Evolutionary conservation across 2,113 vertebrate species (phyloP).

Genomic region (Macaca mulatta): DNA sequence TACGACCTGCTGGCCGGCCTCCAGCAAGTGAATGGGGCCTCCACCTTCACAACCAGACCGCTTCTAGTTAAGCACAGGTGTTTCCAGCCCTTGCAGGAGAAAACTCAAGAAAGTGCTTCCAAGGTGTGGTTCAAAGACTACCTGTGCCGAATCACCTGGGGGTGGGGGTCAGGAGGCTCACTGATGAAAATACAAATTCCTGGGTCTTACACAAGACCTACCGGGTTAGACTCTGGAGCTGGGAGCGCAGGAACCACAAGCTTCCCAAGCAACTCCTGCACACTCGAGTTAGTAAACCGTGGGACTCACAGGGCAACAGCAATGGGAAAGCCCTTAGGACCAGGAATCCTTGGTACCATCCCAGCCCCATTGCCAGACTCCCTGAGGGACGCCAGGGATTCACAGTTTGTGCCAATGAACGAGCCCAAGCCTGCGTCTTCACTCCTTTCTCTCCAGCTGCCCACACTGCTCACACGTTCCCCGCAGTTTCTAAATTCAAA

Average conservation of each 20-base stretch:
- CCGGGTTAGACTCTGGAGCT: neutral
- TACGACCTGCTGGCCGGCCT: neutral
- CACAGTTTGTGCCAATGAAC: neutral
- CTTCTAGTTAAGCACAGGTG: neutral
- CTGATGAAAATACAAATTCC: neutral
- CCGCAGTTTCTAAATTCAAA: constrained; percentile 59
- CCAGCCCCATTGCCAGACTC: neutral
- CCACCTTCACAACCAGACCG: neutral
- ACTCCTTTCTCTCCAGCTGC: neutral
- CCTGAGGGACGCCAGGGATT: neutral
- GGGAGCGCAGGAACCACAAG: neutral
- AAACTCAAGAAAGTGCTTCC: neutral
- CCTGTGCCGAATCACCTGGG: too few species aligned
- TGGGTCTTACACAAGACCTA: neutral
- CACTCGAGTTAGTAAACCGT: fast-evolving
- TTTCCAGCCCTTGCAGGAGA: neutral
- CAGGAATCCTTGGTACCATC: neutral
- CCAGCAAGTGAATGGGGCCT: neutral
- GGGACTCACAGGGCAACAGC: neutral
- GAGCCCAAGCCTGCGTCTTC: neutral
- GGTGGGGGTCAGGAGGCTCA: too few species aligned
- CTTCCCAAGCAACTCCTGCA: fast-evolving
- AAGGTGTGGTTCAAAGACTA: neutral
- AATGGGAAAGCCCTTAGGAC: neutral
- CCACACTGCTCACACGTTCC: constrained; percentile 40